Evolutionary conservation across 2,113 vertebrate genomes (phyloP).

Genomic region (Climacteris rufus): DNA sequence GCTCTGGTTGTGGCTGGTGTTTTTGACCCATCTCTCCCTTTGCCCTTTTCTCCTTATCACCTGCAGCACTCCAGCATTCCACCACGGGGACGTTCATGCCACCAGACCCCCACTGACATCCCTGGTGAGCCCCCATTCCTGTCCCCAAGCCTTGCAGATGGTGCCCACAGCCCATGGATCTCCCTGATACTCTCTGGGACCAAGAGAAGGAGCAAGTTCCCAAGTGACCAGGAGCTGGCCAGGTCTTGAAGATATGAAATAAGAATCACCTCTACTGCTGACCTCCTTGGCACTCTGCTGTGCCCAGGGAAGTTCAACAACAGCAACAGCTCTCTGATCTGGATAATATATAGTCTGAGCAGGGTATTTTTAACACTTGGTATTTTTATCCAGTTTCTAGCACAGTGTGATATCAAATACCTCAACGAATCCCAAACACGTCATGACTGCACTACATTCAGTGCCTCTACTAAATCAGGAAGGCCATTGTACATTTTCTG

Average conservation of each 20-base stretch:
- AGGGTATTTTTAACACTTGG: background rate
- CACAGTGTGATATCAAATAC: background rate
- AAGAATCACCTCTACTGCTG: background rate
- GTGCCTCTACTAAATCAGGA: background rate
- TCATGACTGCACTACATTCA: background rate
- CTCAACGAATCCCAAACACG: background rate
- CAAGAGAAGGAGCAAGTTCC: background rate
- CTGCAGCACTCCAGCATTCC: background rate
- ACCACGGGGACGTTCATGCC: fast-evolving
- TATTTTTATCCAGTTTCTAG: conserved; percentile 6
- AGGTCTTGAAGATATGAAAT: background rate
- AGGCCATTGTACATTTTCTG: background rate
- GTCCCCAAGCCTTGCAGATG: background rate
- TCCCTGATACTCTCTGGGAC: background rate
- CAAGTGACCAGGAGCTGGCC: background rate
- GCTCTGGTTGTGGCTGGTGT: fast-evolving
- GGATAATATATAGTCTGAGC: background rate
- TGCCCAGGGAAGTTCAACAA: background rate
- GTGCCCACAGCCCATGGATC: background rate
- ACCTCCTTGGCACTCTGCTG: background rate
- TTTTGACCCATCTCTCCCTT: background rate
- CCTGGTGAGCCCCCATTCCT: background rate
- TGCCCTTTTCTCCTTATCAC: background rate
- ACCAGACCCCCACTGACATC: background rate
- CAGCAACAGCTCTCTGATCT: background rate